These are phyloP conservation scores for Acrossocheilus fasciatus DNA, from an alignment of 2,797 vertebrate genomes.

Conservation along the genomic window DNA sequence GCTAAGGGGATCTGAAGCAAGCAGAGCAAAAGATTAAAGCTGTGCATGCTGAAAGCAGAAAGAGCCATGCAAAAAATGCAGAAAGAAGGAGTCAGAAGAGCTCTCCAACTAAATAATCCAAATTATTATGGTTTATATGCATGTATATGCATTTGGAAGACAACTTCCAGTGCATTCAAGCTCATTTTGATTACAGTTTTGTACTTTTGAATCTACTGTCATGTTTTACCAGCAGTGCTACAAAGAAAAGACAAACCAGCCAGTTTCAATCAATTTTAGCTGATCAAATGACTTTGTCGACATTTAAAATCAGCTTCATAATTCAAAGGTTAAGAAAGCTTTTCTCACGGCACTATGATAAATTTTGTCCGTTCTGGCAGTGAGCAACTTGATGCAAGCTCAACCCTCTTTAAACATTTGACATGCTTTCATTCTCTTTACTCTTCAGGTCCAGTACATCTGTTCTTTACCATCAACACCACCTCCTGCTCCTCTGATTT, in stretches of 20 bases:
- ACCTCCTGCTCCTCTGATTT: conserved; percentile 52
- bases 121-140: neutral
- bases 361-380: neutral
- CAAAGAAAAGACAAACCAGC: neutral
- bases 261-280: neutral
- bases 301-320: neutral
- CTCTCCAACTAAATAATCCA: conserved; percentile 25
- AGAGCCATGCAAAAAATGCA: neutral
- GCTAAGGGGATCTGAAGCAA: neutral
- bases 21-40: conserved; percentile 16
- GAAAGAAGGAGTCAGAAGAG: conserved; percentile 5
- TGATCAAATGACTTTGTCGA: neutral
- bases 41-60: conserved; percentile 9
- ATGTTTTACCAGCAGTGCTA: neutral
- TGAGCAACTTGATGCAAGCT: neutral
- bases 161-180: neutral
- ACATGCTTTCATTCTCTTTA: conserved; percentile 49
- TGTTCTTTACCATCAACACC: conserved; percentile 71
- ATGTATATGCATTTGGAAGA: neutral
- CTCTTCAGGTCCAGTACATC: conserved; percentile 69
- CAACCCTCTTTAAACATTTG: conserved; percentile 3
- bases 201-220: neutral
- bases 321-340: conserved; percentile 13
- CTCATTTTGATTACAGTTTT: neutral
- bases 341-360: neutral